Evolutionary conservation across 2,888 invertebrate genomes (phyloP), one percentile per base, ranked within the genome.

Genomic region (Ptychoptera albimana): DNA sequence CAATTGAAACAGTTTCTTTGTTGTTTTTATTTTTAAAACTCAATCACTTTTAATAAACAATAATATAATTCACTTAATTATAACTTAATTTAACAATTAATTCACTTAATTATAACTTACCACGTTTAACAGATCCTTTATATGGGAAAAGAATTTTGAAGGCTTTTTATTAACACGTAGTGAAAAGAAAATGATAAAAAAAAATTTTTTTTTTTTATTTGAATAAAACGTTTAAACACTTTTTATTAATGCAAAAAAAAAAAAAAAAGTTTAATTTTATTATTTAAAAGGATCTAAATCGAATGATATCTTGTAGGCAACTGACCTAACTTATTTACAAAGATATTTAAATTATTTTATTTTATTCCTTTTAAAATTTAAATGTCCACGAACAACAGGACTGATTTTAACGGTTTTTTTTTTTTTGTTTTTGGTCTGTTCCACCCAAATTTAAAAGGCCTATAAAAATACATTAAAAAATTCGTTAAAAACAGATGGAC

Each of bases 101-200:
- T 23, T 5, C 23, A 23, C 23, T 5, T 7, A 23, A 23, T 23
- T 23, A 23, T 32, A 32, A 32, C 32, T 39, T 30, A 29, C 29
- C 8, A 14, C 39, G 39, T 13, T 29, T 29, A 4, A 12, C 12
- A 30, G 29, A 12, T 14, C 14, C 12, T 39, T 32, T 39, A 14
- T 39, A 13, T 39, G 39, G 39, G 16, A 39, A 39, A 6, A 39
- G 29, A 39, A 39, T 39, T 39, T 39, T 39, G 39, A 39, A 12
- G 39, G 39, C 30, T 39, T 39, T 39, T 39, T 5, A 14, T 15
- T 5, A 15, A 37, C 12, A 14, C 12, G 6, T 2, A 15, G 5
- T 2, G 9, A 14, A 15, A 6, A 37, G 7, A 37, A 37, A 37
- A 15, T 12, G 12, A 23, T 23, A 5, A 23, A 3, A 23, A 3